Evolutionary conservation across 2,797 vertebrate genomes (phyloP), one percentile per base, ranked within the genome.

Genomic region (Acipenser oxyrinchus): DNA sequence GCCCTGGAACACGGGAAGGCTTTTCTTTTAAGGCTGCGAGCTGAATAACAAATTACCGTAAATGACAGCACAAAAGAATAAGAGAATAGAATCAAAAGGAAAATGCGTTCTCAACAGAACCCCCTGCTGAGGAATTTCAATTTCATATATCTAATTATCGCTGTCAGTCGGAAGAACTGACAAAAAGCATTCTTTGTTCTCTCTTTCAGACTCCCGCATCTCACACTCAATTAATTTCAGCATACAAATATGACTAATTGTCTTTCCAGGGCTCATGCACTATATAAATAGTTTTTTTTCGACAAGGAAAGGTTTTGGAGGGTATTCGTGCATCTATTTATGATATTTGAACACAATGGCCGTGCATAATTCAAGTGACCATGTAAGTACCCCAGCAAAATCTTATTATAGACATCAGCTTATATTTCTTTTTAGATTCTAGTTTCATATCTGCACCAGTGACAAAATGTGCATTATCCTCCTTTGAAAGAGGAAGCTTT

Each of bases 61-160:
- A 94, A 94, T 89, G 90, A 91, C 82, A 93, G 90, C 89, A 93
- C 93, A 96, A 95, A 95, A 92, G 93, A 89, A 91, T 91, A 90
- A 88, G 87, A 88, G 89, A 90, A 91, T 85, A 86, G 90, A 93
- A 91, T 88, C 91, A 93, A 90, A 90, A 90, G 89, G 93, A 93
- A 93, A 93, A 88, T 87, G 88, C 88, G 91, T 93, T 95, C 94
- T 98, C 95, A 97, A 97, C 93, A 95, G 91, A 91, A 88, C 94
- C 94, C 93, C 95, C 96, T 87, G 89, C 87, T 87, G 94, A 93
- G 93, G 91, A 97, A 97, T 99, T 98, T 97, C 94, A 95, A 96
- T 99, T 98, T 98, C 93, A 97, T 97, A 97, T 96, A 95, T 94
- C 95, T 98, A 97, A 99, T 99, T 99, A 98, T 98, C 93, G 89